Evolutionary conservation across 2,888 invertebrate species (phyloP).

Genomic region (Eupithecia centaureata): DNA sequence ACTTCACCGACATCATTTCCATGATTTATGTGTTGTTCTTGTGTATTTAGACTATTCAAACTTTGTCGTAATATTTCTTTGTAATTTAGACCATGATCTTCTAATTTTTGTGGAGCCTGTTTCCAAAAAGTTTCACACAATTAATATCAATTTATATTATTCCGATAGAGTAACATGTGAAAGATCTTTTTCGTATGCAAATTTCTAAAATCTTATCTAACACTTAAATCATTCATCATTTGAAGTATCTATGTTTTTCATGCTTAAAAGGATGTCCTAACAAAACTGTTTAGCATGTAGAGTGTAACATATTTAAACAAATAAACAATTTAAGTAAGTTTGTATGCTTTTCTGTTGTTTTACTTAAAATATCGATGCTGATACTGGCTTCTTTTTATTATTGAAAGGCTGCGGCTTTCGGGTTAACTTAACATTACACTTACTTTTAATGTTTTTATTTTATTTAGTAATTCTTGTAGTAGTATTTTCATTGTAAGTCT

Average conservation of each 20-base stretch:
- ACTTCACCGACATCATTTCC: neutral
- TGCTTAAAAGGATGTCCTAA: too few relatives aligned
- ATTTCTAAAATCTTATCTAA: neutral
- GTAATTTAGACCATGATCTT: neutral
- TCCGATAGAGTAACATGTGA: neutral
- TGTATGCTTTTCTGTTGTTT: neutral
- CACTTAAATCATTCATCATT: neutral
- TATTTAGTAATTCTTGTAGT: constrained; percentile 8
- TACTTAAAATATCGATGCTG: neutral
- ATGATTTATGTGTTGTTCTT: neutral
- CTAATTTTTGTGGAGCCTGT: neutral
- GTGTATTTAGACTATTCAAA: neutral
- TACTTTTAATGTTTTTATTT: neutral
- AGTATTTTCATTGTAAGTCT: neutral
- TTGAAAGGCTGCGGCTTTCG: neutral
- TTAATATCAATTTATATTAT: neutral
- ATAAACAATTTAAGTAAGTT: too few relatives aligned
- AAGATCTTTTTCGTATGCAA: neutral
- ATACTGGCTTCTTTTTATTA: neutral
- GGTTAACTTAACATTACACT: neutral
- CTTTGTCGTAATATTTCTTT: neutral
- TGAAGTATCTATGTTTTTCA: too few relatives aligned
- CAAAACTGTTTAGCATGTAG: too few relatives aligned
- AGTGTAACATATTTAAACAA: too few relatives aligned
- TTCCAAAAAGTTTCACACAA: neutral